phyloP scores from a whole-genome alignment of 2,113 vertebrate species.

The Platysteira castanea region DNA sequence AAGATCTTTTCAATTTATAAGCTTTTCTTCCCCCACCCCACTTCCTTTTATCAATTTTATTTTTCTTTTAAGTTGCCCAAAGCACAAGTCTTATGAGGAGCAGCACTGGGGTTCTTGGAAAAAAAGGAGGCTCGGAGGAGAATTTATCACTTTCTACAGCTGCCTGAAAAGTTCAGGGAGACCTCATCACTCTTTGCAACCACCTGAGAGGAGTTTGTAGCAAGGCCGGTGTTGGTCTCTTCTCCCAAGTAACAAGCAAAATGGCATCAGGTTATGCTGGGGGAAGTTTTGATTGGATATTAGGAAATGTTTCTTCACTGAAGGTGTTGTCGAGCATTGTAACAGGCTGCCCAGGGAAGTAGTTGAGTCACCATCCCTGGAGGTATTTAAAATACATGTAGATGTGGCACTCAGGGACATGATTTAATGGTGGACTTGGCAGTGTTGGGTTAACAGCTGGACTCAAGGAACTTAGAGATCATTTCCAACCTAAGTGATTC shows the following conservation, averaged over 20 bases:
- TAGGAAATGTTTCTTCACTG: background rate
- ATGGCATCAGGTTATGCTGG: background rate
- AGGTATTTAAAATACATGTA: background rate
- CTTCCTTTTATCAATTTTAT: background rate
- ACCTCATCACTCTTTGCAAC: background rate
- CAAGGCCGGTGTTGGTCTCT: background rate
- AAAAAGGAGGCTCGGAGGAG: background rate
- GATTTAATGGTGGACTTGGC: background rate
- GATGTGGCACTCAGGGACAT: background rate
- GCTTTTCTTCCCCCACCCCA: accelerated
- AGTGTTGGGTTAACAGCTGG: background rate
- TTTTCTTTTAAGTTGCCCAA: background rate
- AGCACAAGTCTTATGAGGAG: background rate
- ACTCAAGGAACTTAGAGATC: background rate
- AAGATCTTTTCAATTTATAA: background rate
- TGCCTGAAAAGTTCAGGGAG: background rate
- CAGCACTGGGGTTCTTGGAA: background rate
- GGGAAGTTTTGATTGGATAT: background rate
- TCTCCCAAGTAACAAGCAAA: background rate
- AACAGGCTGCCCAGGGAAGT: background rate
- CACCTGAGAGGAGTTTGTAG: background rate
- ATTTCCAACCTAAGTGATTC: background rate
- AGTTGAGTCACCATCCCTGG: background rate
- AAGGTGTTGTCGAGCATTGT: background rate
- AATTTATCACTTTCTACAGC: background rate